Base-by-base conservation (phyloP, 2,113 vertebrate species). In the Cyanoderma ruficeps region DNA sequence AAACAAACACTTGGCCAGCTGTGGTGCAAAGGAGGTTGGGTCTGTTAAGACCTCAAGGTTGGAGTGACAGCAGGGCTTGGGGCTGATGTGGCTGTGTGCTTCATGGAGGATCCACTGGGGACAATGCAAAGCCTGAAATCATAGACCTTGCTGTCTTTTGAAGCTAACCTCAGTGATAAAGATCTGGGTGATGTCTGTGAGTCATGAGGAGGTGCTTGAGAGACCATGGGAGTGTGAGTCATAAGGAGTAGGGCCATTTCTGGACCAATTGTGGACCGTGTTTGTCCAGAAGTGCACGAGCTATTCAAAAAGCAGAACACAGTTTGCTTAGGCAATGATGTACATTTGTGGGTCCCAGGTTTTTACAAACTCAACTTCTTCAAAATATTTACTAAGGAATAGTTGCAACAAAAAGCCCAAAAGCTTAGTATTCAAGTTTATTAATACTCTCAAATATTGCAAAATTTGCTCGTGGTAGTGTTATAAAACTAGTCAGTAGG, bases 141-240 rank as follows among this genome's bases (percentile, higher is more conserved):
- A 39, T 3, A 83, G 63, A 46, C 71, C 55, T 88, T 46, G 44
- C 35, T 85, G 60, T 83, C 50, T 80, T 77, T 60, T 41, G 68
- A 88, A 94, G 65, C 44, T 87, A 71, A 60, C 41, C 49, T 83
- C 47, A 13, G 50, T 74, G 88, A 93, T 89, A 81, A 59, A 78
- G 68, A 84, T 68, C 71, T 64, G 90, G 35, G 69, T 81, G 72
- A 56, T 84, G 77, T 30, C 41, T 89, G 39, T 90, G 94, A 95
- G 72, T 96, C 94, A 96, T 18, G 41, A 70, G 79, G 39, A 96
- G 90, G 85, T 94, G 86, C 80, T 22, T 30, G 57, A 82, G 81
- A 90, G 49, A 90, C 80, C 92, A 79, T 27, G 19, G 47, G 92
- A 69, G 44, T 2, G 21, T 94, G 93, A 94, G 69, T 96, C 95